These are phyloP conservation scores for Lypha dubia DNA, from an alignment of 2,888 invertebrate species.

Conservation along the genomic window DNA sequence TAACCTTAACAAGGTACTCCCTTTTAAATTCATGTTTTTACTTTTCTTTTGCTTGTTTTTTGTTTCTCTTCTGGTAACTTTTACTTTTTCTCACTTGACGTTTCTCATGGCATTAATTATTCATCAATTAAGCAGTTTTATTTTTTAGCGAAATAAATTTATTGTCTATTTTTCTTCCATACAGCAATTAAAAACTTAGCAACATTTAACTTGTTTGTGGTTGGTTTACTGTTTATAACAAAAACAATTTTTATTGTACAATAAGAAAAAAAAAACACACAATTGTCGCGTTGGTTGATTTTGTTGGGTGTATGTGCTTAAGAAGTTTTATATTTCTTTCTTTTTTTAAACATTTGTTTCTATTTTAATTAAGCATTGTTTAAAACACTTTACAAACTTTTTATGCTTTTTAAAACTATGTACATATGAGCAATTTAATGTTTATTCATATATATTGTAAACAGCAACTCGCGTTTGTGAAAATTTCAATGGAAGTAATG, in stretches of 20 bases:
- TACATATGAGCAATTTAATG: conserved; percentile 12
- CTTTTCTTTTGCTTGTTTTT: not conserved
- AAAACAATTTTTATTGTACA: conserved; percentile 34
- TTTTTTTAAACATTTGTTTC: conserved; percentile 65
- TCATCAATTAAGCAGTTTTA: not conserved
- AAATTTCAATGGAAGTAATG: conserved; percentile 27
- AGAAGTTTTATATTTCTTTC: conserved; percentile 63
- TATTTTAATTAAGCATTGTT: not conserved
- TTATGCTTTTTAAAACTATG: conserved; percentile 7
- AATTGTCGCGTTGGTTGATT: conserved; percentile 39
- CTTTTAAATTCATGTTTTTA: conserved; percentile 62
- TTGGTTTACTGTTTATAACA: conserved; percentile 13
- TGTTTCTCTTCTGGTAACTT: not conserved
- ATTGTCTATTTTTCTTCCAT: conserved; percentile 3
- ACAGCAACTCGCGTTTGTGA: conserved; percentile 14
- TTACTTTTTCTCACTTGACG: not conserved
- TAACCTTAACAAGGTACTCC: conserved; percentile 52
- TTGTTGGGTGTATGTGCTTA: conserved; percentile 37
- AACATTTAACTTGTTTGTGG: conserved; percentile 18
- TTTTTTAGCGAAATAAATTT: conserved; percentile 28
- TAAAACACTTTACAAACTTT: conserved; percentile 3
- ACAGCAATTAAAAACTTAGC: conserved; percentile 15
- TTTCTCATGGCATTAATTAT: conserved; percentile 26
- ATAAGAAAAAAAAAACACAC: conserved; percentile 1
- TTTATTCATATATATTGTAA: conserved; percentile 3